Base-by-base conservation (phyloP, 2,113 vertebrate species). In the Hassar affinis region DNA sequence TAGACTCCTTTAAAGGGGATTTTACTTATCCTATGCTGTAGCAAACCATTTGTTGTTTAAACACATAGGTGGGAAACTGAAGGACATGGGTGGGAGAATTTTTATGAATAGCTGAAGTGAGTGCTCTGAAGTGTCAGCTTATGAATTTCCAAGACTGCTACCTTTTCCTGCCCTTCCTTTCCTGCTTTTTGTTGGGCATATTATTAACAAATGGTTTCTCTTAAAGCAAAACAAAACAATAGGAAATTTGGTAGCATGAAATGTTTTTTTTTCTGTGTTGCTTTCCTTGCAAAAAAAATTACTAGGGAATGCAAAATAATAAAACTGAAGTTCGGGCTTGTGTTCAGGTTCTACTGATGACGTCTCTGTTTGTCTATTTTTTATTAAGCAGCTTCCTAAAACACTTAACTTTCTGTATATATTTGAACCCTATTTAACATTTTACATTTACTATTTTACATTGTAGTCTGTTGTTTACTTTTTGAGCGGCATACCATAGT, bases 271-370 rank as follows among this genome's bases (percentile, higher is more conserved):
- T n/a, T n/a, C n/a, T n/a, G n/a, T n/a, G n/a, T n/a, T n/a, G n/a
- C n/a, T n/a, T n/a, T n/a, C n/a, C n/a, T n/a, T n/a, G n/a, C n/a
- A n/a, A 85, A 85, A 79, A 82, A 68, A 64, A 83, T 75, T n/a
- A 64, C 66, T 80, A 76, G 68, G 79, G 68, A 85, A 85, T 57
- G 66, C 9, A 78, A 83, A 81, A 61, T n/a, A 64, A 81, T 62
- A 66, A 84, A 83, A 78, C 78, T 64, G 49, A 74, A 25, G 25
- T 76, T 54, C 54, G n/a, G 77, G 56, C 69, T 80, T 69, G 25
- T 69, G 27, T 71, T 22, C 56, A 52, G 47, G 64, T 81, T 62
- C 30, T 57, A 64, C 62, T 82, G 77, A 49, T 54, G 75, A 85
- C 68, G 52, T 77, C 45, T 78, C 52, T 45, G 42, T 20, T 79